Evolutionary conservation across 2,797 vertebrate genomes (phyloP).

Genomic region (Lithobates sylvaticus): DNA sequence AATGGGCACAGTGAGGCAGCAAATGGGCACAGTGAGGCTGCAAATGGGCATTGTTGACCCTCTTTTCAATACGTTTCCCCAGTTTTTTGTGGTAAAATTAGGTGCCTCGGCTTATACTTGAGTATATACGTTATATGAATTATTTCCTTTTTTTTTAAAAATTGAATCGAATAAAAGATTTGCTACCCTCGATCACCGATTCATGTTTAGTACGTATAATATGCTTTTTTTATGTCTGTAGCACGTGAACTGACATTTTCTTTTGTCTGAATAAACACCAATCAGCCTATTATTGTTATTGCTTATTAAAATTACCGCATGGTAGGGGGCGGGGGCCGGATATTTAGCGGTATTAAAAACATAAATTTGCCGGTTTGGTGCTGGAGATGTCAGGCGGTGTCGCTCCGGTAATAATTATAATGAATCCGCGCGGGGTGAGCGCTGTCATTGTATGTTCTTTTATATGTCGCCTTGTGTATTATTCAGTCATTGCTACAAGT

Average conservation of each 20-base stretch:
- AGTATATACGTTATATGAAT: no score
- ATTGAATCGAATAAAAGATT: no score
- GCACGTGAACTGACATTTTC: not conserved
- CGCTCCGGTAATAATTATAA: not conserved
- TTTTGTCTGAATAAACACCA: not conserved
- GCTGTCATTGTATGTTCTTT: not conserved
- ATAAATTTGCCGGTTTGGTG: slow-evolving; percentile 18
- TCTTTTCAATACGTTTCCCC: no score
- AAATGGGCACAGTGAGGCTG: no score
- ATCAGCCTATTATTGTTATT: slow-evolving; percentile 16
- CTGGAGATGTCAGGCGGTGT: not conserved
- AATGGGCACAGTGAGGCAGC: no score
- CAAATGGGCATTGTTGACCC: no score
- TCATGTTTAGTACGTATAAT: no score
- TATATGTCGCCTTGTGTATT: not conserved
- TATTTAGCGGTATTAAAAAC: slow-evolving; percentile 36
- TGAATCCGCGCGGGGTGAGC: not conserved
- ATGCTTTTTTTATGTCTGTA: not conserved
- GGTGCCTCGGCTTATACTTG: no score
- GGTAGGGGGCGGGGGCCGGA: not conserved
- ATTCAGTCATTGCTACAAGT: not conserved
- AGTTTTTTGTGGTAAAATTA: no score
- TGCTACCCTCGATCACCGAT: no score
- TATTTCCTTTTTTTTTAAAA: no score
- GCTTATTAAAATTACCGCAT: not conserved